phyloP scores from a whole-genome alignment of 2,797 vertebrate genomes.

The Micropoecilia bifurca region DNA sequence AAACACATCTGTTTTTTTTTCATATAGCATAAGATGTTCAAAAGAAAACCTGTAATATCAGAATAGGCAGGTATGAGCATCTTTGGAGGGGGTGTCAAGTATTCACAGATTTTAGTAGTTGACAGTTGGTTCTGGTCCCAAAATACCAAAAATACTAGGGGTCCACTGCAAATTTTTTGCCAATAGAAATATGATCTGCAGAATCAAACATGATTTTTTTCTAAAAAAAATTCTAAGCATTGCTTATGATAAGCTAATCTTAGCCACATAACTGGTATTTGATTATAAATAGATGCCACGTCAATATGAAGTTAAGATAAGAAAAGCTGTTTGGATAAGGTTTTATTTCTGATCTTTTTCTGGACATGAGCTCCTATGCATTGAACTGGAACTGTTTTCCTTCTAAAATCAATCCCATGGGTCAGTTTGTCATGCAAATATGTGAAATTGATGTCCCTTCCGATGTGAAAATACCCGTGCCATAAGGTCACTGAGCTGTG shows the following conservation, averaged over 20 bases:
- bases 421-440: neutral
- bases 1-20: too few relatives aligned
- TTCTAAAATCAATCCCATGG: neutral
- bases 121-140: too few relatives aligned
- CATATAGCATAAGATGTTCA: neutral
- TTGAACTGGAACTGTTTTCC: neutral
- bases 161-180: neutral
- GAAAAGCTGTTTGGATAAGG: neutral
- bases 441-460: neutral
- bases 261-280: neutral
- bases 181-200: neutral
- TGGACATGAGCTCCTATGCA: neutral
- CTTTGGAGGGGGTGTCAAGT: neutral
- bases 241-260: neutral
- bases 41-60: neutral
- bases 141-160: too few relatives aligned
- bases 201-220: neutral
- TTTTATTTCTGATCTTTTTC: neutral
- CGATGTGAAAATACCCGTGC: neutral
- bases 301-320: neutral
- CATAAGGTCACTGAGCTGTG: neutral
- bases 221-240: neutral
- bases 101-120: too few relatives aligned
- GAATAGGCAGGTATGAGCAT: neutral
- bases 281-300: neutral